phyloP scores from a whole-genome alignment of 2,888 invertebrate genomes.

The Pyrrhosoma nymphula region DNA sequence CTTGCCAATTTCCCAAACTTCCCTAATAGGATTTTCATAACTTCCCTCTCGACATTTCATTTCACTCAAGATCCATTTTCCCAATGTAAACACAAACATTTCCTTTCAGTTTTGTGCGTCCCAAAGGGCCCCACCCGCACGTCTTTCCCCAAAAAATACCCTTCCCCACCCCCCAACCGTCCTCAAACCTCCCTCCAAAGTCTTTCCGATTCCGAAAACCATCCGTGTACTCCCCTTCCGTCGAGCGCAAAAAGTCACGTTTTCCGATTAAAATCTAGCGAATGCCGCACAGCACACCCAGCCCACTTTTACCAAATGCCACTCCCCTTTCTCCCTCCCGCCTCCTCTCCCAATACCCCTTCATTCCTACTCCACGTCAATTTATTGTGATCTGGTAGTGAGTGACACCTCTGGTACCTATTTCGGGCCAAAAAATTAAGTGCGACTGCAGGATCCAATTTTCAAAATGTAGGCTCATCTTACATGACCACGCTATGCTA shows the following conservation, averaged over 20 bases:
- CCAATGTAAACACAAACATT: slow-evolving; percentile 40
- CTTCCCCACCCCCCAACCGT: not conserved
- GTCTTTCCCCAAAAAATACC: not conserved
- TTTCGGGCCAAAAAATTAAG: no score
- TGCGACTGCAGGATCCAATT: no score
- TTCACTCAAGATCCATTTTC: slow-evolving; percentile 30
- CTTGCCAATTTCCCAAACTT: slow-evolving; percentile 24
- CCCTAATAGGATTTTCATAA: slow-evolving; percentile 53
- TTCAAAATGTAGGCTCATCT: no score
- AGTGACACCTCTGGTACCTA: no score
- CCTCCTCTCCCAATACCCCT: not conserved
- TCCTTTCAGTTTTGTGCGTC: not conserved
- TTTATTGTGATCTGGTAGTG: not conserved
- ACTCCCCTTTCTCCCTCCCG: not conserved
- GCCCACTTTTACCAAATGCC: not conserved
- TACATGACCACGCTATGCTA: not conserved
- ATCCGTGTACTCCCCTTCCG: not conserved
- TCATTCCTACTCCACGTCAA: not conserved
- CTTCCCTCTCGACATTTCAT: slow-evolving; percentile 51
- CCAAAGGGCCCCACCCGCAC: not conserved
- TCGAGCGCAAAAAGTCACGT: slow-evolving; percentile 24
- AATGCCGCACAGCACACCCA: no score
- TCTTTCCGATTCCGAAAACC: not conserved
- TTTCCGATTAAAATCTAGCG: not conserved
- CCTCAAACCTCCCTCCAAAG: not conserved